Percentiles rank a stretch among this genome's conserved stretches.
Evolutionary conservation across 64 coral and sea anemone genomes (phyloP).

Genomic region (Dendrophyllia cribrosa): DNA sequence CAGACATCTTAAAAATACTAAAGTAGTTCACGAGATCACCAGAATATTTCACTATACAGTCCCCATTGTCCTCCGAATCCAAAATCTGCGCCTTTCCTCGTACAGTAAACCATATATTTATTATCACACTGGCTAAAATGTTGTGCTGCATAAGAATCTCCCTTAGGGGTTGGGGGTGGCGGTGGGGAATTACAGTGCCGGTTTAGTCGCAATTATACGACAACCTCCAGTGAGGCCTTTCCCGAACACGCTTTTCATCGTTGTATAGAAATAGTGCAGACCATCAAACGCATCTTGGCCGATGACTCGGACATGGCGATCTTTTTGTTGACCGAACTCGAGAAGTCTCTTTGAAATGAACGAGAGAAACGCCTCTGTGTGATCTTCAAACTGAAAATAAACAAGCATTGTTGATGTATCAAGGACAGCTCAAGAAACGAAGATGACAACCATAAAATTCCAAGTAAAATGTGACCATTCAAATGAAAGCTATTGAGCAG

Average conservation of each 20-base stretch:
- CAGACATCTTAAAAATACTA: too few relatives aligned
- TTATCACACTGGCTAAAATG: too few relatives aligned
- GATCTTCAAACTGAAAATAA: conserved; percentile 57
- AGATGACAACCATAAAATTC: neutral
- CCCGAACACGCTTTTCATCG: neutral
- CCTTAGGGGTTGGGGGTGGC: neutral
- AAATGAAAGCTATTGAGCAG: too few relatives aligned
- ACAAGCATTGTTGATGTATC: neutral
- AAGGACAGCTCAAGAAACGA: neutral
- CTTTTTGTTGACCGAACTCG: conserved; percentile 9
- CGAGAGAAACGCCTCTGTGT: neutral
- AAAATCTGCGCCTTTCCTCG: too few relatives aligned
- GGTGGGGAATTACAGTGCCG: neutral
- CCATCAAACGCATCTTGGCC: conserved; percentile 50
- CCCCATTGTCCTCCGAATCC: too few relatives aligned
- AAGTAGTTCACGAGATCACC: too few relatives aligned
- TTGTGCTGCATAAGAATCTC: too few relatives aligned
- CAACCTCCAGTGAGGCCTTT: conserved; percentile 29
- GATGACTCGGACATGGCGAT: conserved; percentile 50
- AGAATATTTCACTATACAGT: too few relatives aligned
- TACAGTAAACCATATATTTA: too few relatives aligned
- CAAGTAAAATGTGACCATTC: too few relatives aligned
- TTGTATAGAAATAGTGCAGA: conserved; percentile 42
- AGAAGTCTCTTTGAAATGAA: conserved; percentile 34
- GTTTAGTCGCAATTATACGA: conserved; percentile 50